Conservation (phyloP, 2,113 vertebrate genomes). For the Nannospalax galili region DNA sequence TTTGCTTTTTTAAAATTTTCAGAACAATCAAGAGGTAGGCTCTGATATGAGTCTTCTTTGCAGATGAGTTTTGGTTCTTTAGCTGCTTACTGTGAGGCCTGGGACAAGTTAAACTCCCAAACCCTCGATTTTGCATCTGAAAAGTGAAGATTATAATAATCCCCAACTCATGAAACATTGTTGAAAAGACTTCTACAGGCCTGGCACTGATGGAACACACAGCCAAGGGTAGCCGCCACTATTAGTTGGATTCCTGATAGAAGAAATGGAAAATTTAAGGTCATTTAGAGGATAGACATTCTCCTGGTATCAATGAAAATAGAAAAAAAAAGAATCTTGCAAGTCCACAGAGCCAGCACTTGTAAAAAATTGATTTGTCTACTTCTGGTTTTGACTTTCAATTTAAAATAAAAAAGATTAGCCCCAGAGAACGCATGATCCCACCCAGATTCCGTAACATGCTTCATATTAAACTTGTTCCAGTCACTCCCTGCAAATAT, state of each 20-base stretch:
- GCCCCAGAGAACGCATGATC: neutral
- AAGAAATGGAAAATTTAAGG: slow-evolving; percentile 1
- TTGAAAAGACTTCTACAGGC: neutral
- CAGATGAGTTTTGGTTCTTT: neutral
- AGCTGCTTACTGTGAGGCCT: neutral
- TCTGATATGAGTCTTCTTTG: neutral
- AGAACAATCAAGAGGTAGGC: neutral
- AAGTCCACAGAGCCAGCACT: neutral
- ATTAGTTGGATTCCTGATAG: neutral
- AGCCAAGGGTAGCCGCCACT: neutral
- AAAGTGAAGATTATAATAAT: neutral
- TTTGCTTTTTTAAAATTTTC: neutral
- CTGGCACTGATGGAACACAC: neutral
- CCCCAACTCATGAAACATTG: neutral
- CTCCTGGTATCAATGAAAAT: slow-evolving; percentile 28
- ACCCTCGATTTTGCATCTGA: neutral
- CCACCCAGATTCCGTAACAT: neutral
- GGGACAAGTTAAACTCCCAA: neutral
- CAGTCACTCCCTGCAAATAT: neutral
- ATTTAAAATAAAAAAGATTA: neutral
- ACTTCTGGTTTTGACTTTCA: slow-evolving; percentile 37
- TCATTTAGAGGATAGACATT: slow-evolving; percentile 1
- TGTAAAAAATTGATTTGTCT: slow-evolving; percentile 29
- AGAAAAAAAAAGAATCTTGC: neutral
- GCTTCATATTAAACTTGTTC: slow-evolving; percentile 11